Conservation (phyloP, 2,797 vertebrate species). For the Acrossocheilus fasciatus region DNA sequence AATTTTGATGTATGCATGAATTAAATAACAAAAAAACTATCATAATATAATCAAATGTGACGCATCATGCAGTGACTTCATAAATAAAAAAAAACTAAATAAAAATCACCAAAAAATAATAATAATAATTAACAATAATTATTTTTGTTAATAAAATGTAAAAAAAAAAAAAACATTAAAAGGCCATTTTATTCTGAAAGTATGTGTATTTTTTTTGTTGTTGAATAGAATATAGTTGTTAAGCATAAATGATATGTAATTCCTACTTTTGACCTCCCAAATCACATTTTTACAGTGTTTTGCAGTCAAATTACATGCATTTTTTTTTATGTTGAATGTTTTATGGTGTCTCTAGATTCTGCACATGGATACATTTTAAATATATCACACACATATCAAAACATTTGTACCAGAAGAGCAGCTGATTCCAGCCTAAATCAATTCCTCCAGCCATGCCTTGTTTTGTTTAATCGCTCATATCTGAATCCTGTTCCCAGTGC, state of each 20-base stretch:
- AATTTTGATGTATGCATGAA: not conserved
- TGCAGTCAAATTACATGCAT: not conserved
- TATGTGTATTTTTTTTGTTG: not conserved
- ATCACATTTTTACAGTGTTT: not conserved
- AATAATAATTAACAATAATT: too few relatives aligned
- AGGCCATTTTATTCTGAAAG: not conserved
- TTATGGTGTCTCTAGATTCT: not conserved
- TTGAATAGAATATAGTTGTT: not conserved
- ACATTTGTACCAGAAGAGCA: constrained; percentile 2
- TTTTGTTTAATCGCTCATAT: constrained; percentile 51
- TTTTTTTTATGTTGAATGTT: not conserved
- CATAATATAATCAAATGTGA: not conserved
- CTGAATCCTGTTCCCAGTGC: constrained; percentile 78
- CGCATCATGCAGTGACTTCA: not conserved
- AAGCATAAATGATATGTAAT: not conserved
- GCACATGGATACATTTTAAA: not conserved
- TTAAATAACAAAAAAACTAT: not conserved
- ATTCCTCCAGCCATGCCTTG: constrained; percentile 44
- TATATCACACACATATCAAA: not conserved
- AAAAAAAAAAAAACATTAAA: not conserved
- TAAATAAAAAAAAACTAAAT: too few relatives aligned
- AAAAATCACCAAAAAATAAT: not conserved
- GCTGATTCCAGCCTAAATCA: constrained; percentile 34
- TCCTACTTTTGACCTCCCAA: not conserved
- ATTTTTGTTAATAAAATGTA: too few relatives aligned